A percentile compares a stretch with the other conserved stretches of the same genome.
Evolutionary conservation across 1,140 invertebrate genomes (phyloP).

Genomic region (Hypsibius dujardini): DNA sequence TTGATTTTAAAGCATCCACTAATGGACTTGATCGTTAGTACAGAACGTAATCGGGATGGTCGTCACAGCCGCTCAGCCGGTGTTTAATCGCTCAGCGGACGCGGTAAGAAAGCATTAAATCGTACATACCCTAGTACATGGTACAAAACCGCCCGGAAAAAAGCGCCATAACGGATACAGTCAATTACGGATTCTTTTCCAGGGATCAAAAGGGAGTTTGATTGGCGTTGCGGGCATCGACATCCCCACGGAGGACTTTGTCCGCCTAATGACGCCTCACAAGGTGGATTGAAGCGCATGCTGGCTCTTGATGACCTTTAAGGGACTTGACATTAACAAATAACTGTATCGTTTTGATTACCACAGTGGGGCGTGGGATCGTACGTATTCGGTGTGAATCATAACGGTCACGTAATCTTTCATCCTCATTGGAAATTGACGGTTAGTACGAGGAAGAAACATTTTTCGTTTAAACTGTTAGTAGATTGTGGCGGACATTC

Average conservation of each 20-base stretch:
- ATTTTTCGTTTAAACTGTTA: not conserved
- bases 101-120: too few species aligned
- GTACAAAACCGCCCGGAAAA: not conserved
- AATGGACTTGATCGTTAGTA: not conserved
- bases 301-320: not conserved
- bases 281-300: too few species aligned
- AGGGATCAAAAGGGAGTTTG: not conserved
- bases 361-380: not conserved
- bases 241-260: not conserved
- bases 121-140: not conserved
- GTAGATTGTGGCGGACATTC: too few species aligned
- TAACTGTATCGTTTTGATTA: not conserved
- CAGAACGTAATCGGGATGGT: too few species aligned
- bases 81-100: too few species aligned
- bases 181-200: not conserved
- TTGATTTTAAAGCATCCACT: not conserved
- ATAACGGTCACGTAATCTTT: not conserved
- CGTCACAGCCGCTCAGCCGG: too few species aligned
- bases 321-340: not conserved
- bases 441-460: not conserved
- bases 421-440: not conserved
- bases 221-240: not conserved
- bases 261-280: not conserved
- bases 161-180: not conserved
- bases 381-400: not conserved